These are phyloP conservation scores for Tetragonula carbonaria DNA, from an alignment of 2,888 invertebrate genomes.

Conservation along the genomic window DNA sequence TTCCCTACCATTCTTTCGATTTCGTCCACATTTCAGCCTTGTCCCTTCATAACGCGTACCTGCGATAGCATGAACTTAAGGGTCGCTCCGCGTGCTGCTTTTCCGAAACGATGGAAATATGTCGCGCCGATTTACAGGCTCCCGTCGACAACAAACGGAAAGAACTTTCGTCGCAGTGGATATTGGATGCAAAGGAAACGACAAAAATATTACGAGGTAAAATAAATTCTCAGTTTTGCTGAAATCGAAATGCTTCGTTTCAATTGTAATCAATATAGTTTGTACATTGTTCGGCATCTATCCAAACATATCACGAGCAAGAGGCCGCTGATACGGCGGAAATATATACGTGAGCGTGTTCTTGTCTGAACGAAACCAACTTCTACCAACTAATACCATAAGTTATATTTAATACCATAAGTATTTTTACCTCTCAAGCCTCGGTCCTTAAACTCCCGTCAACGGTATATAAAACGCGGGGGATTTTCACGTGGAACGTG, in stretches of 20 bases:
- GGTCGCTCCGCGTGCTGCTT: constrained; percentile 39
- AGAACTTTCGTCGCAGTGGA: constrained; percentile 7
- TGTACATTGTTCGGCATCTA: no score
- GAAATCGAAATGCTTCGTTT: not conserved
- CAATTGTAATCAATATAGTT: not conserved
- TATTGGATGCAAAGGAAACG: not conserved
- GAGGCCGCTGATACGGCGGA: not conserved
- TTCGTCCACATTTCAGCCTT: constrained; percentile 50
- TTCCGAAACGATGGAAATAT: constrained; percentile 63
- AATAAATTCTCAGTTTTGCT: no score
- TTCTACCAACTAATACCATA: not conserved
- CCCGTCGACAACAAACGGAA: constrained; percentile 29
- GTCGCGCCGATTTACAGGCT: constrained; percentile 62
- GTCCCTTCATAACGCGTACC: constrained; percentile 57
- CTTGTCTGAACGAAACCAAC: not conserved
- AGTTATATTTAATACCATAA: not conserved
- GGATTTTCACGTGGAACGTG: not conserved
- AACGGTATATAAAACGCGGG: not conserved
- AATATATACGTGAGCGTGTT: not conserved
- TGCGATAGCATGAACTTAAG: constrained; percentile 60
- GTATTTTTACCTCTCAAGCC: not conserved
- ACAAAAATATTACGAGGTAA: not conserved
- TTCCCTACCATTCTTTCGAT: constrained; percentile 33
- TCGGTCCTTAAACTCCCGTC: not conserved
- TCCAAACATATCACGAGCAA: no score